Percentiles rank a stretch among this genome's conserved stretches.
These are phyloP conservation scores for Podarcis raffonei DNA, from an alignment of 2,113 vertebrate species.

Conservation along the genomic window DNA sequence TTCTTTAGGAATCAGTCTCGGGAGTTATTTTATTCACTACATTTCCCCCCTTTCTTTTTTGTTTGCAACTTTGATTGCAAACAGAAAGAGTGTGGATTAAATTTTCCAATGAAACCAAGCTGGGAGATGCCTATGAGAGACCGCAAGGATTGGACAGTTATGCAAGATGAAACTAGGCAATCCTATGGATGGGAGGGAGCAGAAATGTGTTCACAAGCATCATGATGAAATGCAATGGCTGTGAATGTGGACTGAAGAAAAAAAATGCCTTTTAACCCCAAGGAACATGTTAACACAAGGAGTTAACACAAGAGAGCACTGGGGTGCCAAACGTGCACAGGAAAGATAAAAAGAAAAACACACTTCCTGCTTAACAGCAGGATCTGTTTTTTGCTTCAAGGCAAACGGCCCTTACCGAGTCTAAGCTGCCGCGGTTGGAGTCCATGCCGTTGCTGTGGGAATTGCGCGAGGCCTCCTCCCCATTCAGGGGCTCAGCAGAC, in stretches of 20 bases:
- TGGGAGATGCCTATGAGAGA: not conserved
- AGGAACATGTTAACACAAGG: not conserved
- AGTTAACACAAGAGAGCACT: not conserved
- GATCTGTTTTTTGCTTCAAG: not conserved
- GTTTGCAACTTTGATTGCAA: not conserved
- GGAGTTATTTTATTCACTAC: not conserved
- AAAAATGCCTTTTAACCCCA: not conserved
- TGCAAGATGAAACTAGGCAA: not conserved
- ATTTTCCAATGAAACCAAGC: not conserved
- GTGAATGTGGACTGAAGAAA: not conserved
- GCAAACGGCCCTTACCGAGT: constrained; percentile 81
- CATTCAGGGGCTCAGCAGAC: constrained; percentile 77
- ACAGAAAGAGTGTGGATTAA: not conserved
- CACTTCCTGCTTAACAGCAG: not conserved
- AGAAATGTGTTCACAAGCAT: not conserved
- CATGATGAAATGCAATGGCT: not conserved
- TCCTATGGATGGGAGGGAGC: not conserved
- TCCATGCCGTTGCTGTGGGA: constrained; percentile 87
- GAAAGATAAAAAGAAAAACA: not conserved
- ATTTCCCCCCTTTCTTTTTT: not conserved
- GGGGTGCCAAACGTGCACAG: not conserved
- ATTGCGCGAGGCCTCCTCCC: constrained; percentile 80
- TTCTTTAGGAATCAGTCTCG: not conserved
- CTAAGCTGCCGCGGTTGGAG: constrained; percentile 88
- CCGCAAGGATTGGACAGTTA: not conserved